Conservation (phyloP, 2,113 vertebrate genomes). For the Chaetodon auriga region DNA sequence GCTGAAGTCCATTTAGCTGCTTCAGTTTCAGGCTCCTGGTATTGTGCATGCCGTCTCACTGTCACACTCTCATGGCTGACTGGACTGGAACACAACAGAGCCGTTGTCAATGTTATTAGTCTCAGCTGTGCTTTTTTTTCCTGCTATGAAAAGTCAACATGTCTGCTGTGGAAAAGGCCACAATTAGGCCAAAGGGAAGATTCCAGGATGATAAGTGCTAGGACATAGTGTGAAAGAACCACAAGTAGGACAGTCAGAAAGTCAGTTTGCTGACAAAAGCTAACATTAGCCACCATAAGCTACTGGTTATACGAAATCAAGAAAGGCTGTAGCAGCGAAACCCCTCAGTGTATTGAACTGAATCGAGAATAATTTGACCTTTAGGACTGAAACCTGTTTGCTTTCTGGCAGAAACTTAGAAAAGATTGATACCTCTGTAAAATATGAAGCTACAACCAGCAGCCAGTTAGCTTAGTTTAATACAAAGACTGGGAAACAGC, state of each 20-base stretch:
- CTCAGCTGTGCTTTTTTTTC: not conserved
- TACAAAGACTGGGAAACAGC: not conserved
- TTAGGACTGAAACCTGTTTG: not conserved
- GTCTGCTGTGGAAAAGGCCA: not conserved
- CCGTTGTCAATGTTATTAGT: not conserved
- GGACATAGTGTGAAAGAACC: not conserved
- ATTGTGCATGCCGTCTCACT: not conserved
- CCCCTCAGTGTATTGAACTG: not conserved
- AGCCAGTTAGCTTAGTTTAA: not conserved
- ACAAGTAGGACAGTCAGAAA: not conserved
- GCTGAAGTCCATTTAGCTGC: conserved; percentile 6
- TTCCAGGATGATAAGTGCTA: not conserved
- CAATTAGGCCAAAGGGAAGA: not conserved
- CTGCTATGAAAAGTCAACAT: not conserved
- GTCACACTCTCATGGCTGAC: not conserved
- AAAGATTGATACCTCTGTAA: not conserved
- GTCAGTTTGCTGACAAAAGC: not conserved
- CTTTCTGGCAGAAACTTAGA: not conserved
- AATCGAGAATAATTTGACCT: not conserved
- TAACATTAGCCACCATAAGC: not conserved
- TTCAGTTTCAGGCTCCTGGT: conserved; percentile 5
- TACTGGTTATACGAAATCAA: not conserved
- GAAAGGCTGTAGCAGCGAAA: not conserved
- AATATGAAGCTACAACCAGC: not conserved
- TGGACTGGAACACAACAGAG: not conserved